Conservation (phyloP, 2,888 invertebrate genomes). For the Ecdyonurus torrentis region DNA sequence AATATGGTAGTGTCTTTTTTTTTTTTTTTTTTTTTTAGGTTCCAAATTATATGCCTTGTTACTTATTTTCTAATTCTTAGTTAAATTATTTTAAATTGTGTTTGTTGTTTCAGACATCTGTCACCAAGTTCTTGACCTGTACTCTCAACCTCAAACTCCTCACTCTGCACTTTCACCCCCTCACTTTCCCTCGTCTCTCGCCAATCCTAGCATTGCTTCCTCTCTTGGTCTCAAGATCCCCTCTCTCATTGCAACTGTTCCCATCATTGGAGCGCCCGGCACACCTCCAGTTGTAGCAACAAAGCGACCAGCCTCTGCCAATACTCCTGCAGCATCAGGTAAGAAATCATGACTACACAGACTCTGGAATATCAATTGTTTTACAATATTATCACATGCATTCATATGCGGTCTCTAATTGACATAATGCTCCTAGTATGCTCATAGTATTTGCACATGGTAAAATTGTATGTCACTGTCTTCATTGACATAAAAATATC, state of each 20-base stretch:
- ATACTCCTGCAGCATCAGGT: background rate
- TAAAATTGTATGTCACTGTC: no score
- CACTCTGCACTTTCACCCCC: constrained; percentile 32
- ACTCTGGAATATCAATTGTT: no score
- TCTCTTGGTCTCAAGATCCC: background rate
- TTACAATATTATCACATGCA: no score
- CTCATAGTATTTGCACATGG: no score
- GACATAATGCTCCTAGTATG: no score
- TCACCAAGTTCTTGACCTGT: constrained; percentile 81
- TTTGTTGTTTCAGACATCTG: constrained; percentile 56
- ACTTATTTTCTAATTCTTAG: no score
- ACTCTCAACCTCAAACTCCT: constrained; percentile 50
- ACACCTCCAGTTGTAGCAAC: background rate
- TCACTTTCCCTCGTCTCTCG: constrained; percentile 16
- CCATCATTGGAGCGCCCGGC: background rate
- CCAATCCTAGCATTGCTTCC: background rate
- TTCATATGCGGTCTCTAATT: no score
- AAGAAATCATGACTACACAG: no score
- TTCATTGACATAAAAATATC: no score
- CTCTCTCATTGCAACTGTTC: background rate
- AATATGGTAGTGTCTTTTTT: background rate
- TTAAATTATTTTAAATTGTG: no score
- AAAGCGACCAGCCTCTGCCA: background rate
- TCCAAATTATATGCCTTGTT: background rate
- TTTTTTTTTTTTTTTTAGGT: background rate